These are phyloP conservation scores for Lepeophtheirus nordmannii DNA, from an alignment of 2,888 invertebrate species.

Conservation along the genomic window DNA sequence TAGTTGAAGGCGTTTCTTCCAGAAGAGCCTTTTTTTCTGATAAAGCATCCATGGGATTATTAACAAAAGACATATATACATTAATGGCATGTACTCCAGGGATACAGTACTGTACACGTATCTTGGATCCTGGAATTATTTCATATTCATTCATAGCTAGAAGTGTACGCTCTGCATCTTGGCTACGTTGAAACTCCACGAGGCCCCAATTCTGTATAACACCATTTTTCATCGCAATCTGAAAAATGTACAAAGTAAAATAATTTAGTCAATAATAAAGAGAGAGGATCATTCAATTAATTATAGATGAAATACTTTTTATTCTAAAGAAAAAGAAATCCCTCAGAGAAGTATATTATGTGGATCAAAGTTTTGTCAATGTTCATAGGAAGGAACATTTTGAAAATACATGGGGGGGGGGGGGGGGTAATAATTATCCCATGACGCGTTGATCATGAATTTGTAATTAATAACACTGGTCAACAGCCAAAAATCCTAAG, in stretches of 20 bases:
- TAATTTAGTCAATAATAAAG: too few relatives aligned
- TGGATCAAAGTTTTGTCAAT: too few relatives aligned
- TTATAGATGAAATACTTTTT: too few relatives aligned
- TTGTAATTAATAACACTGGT: too few relatives aligned
- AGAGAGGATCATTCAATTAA: too few relatives aligned
- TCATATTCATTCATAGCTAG: slow-evolving; percentile 33
- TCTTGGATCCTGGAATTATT: slow-evolving; percentile 33
- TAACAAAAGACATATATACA: slow-evolving; percentile 39
- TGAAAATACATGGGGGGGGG: too few relatives aligned
- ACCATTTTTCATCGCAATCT: slow-evolving; percentile 40
- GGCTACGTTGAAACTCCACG: slow-evolving; percentile 37
- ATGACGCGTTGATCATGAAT: too few relatives aligned
- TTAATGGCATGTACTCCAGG: slow-evolving; percentile 41
- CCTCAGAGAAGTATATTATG: too few relatives aligned
- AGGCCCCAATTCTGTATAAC: slow-evolving; percentile 41
- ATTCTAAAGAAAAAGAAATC: too few relatives aligned
- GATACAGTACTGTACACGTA: slow-evolving; percentile 39
- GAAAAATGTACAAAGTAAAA: slow-evolving; percentile 20
- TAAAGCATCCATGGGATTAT: slow-evolving; percentile 26
- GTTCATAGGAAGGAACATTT: too few relatives aligned
- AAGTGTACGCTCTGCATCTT: slow-evolving; percentile 36
- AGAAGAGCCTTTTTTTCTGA: slow-evolving; percentile 32
- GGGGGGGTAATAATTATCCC: too few relatives aligned
- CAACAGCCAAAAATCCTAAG: too few relatives aligned
- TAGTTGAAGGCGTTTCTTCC: slow-evolving; percentile 36